Percentiles rank a stretch among this genome's conserved stretches.
Evolutionary conservation across 2,113 vertebrate genomes (phyloP).

Genomic region (Stictonetta naevosa): DNA sequence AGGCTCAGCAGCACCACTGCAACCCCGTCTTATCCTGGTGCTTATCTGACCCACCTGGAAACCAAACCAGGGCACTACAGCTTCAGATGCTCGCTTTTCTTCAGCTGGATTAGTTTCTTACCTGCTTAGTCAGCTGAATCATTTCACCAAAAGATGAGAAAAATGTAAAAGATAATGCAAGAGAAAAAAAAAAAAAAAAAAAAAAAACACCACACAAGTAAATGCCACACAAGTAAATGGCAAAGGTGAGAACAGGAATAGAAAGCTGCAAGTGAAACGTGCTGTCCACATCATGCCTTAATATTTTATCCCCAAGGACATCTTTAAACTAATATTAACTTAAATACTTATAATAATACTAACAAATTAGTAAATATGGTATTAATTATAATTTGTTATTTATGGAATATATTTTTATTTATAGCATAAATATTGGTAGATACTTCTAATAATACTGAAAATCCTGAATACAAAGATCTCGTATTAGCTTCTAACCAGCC

Average conservation of each 20-base stretch:
- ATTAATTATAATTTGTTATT: not conserved
- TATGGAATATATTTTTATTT: not conserved
- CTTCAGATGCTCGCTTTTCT: not conserved
- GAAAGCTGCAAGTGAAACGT: not conserved
- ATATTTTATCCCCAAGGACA: not conserved
- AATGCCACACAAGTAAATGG: not conserved
- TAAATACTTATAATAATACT: not conserved
- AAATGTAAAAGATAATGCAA: not conserved
- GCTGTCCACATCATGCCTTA: not conserved
- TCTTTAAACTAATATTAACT: not conserved
- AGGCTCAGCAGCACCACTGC: not conserved
- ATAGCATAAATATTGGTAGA: not conserved
- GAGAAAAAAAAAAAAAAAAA: not conserved
- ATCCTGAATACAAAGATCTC: not conserved
- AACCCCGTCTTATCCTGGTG: not conserved
- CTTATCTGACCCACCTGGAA: not conserved
- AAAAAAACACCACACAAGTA: not conserved
- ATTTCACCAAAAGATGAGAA: not conserved
- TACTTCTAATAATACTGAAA: not conserved
- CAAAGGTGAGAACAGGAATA: not conserved
- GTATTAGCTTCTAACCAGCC: not conserved
- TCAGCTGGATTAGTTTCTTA: not conserved
- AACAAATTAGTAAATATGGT: not conserved
- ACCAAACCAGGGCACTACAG: not conserved
- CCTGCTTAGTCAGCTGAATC: not conserved